Conservation (phyloP, 1,140 invertebrate genomes). For the Pollicipes pollicipes region DNA sequence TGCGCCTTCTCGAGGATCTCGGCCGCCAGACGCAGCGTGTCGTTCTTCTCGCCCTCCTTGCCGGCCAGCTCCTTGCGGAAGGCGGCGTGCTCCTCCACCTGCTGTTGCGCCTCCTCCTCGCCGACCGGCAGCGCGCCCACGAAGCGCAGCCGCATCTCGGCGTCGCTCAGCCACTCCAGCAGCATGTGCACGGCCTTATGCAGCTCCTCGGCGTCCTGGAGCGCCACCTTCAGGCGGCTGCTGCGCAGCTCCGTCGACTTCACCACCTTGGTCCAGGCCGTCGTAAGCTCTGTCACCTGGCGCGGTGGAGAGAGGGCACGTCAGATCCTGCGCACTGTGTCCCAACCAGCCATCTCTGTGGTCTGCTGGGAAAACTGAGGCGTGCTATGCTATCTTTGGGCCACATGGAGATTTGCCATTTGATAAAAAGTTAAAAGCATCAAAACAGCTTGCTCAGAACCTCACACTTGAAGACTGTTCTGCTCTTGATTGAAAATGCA, state of each 20-base stretch:
- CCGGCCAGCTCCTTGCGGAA: conserved; percentile 66
- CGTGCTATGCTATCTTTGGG: too few relatives aligned
- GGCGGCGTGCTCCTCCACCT: conserved; percentile 67
- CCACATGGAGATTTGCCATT: too few relatives aligned
- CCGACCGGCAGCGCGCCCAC: conserved; percentile 73
- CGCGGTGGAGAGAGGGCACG: not conserved
- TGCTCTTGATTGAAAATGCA: too few relatives aligned
- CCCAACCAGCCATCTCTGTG: too few relatives aligned
- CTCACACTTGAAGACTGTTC: too few relatives aligned
- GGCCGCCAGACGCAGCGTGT: conserved; percentile 70
- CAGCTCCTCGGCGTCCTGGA: conserved; percentile 70
- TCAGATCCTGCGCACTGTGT: too few relatives aligned
- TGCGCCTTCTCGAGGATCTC: conserved; percentile 76
- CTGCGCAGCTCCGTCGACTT: conserved; percentile 56
- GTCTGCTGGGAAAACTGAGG: too few relatives aligned
- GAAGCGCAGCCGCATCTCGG: conserved; percentile 80
- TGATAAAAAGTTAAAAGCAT: too few relatives aligned
- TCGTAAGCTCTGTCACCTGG: conserved; percentile 52
- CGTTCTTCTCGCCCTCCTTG: conserved; percentile 71
- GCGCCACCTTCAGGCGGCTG: conserved; percentile 56
- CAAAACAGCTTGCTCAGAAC: too few relatives aligned
- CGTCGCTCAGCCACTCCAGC: conserved; percentile 87
- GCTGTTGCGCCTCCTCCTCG: conserved; percentile 65
- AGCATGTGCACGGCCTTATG: conserved; percentile 79
- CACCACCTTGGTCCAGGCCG: conserved; percentile 68